These are phyloP conservation scores for Rhyacophila brunnea DNA, from an alignment of 1,140 invertebrate species.

Conservation along the genomic window DNA sequence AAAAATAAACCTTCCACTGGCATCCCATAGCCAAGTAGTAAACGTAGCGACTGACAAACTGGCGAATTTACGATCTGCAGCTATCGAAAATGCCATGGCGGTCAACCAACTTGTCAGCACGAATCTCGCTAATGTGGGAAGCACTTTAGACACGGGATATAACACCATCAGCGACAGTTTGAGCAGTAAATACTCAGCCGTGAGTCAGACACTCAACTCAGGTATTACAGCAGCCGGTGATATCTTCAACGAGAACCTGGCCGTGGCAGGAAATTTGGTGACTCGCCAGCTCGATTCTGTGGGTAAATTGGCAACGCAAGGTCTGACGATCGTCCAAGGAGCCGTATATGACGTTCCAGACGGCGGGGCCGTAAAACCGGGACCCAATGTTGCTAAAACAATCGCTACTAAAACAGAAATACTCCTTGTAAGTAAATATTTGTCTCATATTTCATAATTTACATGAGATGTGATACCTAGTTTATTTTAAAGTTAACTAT, in stretches of 20 bases:
- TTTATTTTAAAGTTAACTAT: too few relatives aligned
- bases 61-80: conserved; percentile 9
- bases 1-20: conserved; percentile 16
- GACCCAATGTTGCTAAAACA: not conserved
- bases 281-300: conserved; percentile 12
- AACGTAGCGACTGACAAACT: conserved; percentile 19
- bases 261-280: conserved; percentile 4
- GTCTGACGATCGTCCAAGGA: not conserved
- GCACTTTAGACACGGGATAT: conserved; percentile 6
- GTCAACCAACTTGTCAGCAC: conserved; percentile 14
- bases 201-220: conserved; percentile 2
- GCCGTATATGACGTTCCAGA: conserved; percentile 2
- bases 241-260: not conserved
- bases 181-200: not conserved
- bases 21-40: conserved; percentile 5
- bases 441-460: too few relatives aligned
- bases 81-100: conserved; percentile 8
- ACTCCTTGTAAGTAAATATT: too few relatives aligned
- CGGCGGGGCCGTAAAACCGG: not conserved
- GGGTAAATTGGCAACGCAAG: conserved; percentile 12
- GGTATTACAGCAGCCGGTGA: conserved; percentile 3
- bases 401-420: conserved; percentile 2
- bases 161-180: not conserved
- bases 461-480: too few relatives aligned
- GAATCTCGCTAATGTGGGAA: conserved; percentile 12